A percentile compares a stretch with the other conserved stretches of the same genome.
phyloP scores from a whole-genome alignment of 2,888 invertebrate genomes.

The Calliphora vomitoria region DNA sequence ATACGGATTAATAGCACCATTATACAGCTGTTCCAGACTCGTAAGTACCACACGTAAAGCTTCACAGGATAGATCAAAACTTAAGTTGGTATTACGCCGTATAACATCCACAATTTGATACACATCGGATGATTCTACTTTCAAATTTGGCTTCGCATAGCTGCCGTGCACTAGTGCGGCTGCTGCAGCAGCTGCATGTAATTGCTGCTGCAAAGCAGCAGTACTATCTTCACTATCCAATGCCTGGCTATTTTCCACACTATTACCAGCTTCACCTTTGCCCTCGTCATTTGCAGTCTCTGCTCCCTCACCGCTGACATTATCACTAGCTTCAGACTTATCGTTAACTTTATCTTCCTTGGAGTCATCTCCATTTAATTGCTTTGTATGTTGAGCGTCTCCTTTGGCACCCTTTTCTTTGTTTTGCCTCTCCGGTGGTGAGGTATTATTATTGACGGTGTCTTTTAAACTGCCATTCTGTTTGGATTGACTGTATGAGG shows the following conservation, averaged over 20 bases:
- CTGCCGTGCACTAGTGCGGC: conserved; percentile 73
- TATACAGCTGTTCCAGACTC: conserved; percentile 85
- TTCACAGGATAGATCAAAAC: conserved; percentile 93
- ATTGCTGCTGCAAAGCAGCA: conserved; percentile 74
- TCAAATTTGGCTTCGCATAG: conserved; percentile 78
- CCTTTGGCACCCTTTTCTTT: conserved; percentile 47
- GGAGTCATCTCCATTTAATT: conserved; percentile 62
- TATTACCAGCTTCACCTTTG: conserved; percentile 75
- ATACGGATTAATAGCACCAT: conserved; percentile 87
- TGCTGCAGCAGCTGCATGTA: conserved; percentile 69
- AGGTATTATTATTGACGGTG: conserved; percentile 50
- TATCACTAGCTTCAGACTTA: conserved; percentile 80
- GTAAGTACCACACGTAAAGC: conserved; percentile 92
- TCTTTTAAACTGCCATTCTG: conserved; percentile 76
- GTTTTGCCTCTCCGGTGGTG: conserved; percentile 32
- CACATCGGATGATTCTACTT: conserved; percentile 85
- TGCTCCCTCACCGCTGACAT: conserved; percentile 75
- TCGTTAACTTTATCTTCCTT: conserved; percentile 75
- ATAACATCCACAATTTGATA: conserved; percentile 93
- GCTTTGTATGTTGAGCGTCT: conserved; percentile 55
- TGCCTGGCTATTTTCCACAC: conserved; percentile 81
- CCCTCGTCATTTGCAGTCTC: conserved; percentile 56
- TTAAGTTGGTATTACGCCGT: conserved; percentile 92
- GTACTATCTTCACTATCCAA: conserved; percentile 83
- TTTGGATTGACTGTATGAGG: conserved; percentile 73